Evolutionary conservation across 2,888 invertebrate genomes (phyloP), one percentile per base, ranked within the genome.

Genomic region (Phortica magna): DNA sequence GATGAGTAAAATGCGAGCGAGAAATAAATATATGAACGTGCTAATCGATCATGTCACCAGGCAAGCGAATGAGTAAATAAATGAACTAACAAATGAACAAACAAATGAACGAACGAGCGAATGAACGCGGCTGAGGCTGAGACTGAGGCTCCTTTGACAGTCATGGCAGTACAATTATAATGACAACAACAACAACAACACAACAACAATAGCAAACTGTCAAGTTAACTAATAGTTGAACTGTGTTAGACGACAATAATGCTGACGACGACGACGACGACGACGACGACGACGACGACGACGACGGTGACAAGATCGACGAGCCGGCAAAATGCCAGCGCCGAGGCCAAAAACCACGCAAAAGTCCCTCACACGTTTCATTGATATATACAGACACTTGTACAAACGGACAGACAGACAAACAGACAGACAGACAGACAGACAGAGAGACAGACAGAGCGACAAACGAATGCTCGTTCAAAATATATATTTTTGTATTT

Each of bases 301-400:
- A 55, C 12, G 55, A 55, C n/a, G 53, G 7, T 53, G 53, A 53
- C n/a, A n/a, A 59, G 17, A 10, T 22, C 22, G 61, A n/a, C 61
- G 61, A 76, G 79, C 76, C 79, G 79, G 79, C 73, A 67, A 75
- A 75, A 75, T 78, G 78, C 79, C 78, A 75, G 67, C 53, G 70
- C 76, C 67, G 70, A 64, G 71, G 64, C 31, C 43, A 74, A 74
- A 76, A 68, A 31, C 5, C 65, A 65, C 65, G 41, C 65, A 65
- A 41, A 3, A 79, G 73, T 43, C 80, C 80, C 79, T 80, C 80
- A 78, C 76, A 76, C 80, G 61, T 61, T 61, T 61, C 22, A 61
- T 61, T 61, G 61, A 61, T 22, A 7, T 61, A 61, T 22, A 61
- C 6, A 61, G 57, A 57, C 57, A n/a, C 7, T 14, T 61, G 22